Evolutionary conservation across 2,888 invertebrate genomes (phyloP).

Genomic region (Abscondita cerata): DNA sequence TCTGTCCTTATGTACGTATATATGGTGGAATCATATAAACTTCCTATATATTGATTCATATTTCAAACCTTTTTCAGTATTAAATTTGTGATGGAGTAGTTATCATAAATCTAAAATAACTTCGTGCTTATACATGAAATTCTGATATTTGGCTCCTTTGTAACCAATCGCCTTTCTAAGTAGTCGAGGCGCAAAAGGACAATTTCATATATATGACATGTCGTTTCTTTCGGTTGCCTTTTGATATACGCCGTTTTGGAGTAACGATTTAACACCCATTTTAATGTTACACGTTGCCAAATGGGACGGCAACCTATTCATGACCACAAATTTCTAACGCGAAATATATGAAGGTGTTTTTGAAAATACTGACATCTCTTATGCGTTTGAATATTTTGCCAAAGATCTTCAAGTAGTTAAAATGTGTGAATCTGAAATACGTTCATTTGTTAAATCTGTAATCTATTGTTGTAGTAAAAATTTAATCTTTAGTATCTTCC

Average conservation of each 20-base stretch:
- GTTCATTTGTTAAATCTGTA: too few relatives aligned
- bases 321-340: slow-evolving; percentile 8
- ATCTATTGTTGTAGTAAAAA: too few relatives aligned
- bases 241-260: slow-evolving; percentile 32
- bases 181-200: slow-evolving; percentile 16
- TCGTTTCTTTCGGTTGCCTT: slow-evolving; percentile 38
- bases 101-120: slow-evolving; percentile 47
- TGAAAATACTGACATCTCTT: slow-evolving; percentile 8
- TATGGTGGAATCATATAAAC: too few relatives aligned
- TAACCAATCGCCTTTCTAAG: slow-evolving; percentile 41
- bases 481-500: too few relatives aligned
- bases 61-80: slow-evolving; percentile 38
- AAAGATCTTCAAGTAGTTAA: too few relatives aligned
- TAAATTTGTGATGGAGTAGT: slow-evolving; percentile 46
- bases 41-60: slow-evolving; percentile 32
- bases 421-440: too few relatives aligned
- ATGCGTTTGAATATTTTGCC: slow-evolving; percentile 4
- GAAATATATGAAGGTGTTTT: slow-evolving; percentile 13
- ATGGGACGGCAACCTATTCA: slow-evolving; percentile 14
- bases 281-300: slow-evolving; percentile 39
- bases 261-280: slow-evolving; percentile 47
- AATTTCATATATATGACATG: slow-evolving; percentile 34
- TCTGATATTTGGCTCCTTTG: slow-evolving; percentile 49
- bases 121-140: slow-evolving; percentile 50
- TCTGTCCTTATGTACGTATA: too few relatives aligned